These are phyloP conservation scores for Brachionus plicatilis DNA, from an alignment of 1,140 invertebrate species.

Conservation along the genomic window DNA sequence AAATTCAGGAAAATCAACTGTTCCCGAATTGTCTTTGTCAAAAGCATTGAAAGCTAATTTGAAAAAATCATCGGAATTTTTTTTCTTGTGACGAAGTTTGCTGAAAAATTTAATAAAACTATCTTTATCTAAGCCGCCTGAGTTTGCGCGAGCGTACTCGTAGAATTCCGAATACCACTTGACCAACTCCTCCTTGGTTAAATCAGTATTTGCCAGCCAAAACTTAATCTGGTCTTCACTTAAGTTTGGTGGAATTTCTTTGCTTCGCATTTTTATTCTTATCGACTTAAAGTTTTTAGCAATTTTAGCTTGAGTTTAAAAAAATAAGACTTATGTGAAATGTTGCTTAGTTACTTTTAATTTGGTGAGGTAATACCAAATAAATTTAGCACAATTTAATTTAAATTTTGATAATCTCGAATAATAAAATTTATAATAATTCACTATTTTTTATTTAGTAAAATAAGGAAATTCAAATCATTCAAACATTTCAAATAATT, in stretches of 20 bases:
- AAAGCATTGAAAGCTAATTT: not conserved
- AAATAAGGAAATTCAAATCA: too few relatives aligned
- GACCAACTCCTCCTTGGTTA: not conserved
- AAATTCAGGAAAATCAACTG: constrained; percentile 33
- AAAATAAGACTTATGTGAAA: not conserved
- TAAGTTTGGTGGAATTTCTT: not conserved
- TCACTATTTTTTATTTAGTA: too few relatives aligned
- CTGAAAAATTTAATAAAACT: constrained; percentile 17
- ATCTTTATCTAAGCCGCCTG: not conserved
- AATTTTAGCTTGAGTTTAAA: not conserved
- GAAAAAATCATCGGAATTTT: not conserved
- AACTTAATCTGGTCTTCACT: not conserved
- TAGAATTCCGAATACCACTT: not conserved
- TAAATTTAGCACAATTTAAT: not conserved
- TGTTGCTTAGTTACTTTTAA: not conserved
- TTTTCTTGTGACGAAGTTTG: not conserved
- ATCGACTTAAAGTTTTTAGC: not conserved
- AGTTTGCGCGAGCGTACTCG: not conserved
- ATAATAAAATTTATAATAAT: too few relatives aligned
- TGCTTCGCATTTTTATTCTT: not conserved
- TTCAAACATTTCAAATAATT: too few relatives aligned
- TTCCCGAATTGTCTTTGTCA: constrained; percentile 27
- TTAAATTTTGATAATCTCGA: too few relatives aligned
- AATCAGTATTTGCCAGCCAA: constrained; percentile 33
- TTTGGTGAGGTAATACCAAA: not conserved